Conservation (phyloP, 2,888 invertebrate genomes). For the Eupithecia insigniata region DNA sequence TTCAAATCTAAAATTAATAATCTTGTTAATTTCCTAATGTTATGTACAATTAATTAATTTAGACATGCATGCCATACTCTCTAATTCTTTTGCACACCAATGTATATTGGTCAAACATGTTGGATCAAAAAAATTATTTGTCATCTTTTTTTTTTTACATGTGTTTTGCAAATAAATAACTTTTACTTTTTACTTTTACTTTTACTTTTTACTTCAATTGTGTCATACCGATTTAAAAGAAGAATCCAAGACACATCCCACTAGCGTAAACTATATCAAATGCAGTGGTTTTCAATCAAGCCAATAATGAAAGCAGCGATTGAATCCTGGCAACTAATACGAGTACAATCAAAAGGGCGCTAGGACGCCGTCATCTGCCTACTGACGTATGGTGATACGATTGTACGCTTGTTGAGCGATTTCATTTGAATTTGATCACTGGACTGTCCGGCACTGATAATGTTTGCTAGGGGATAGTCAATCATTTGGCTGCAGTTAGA, state of each 20-base stretch:
- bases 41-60: no score
- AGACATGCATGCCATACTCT: no score
- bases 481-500: slow-evolving; percentile 22
- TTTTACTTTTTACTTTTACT: no score
- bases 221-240: not conserved
- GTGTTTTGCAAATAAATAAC: no score
- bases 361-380: slow-evolving; percentile 62
- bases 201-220: no score
- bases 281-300: slow-evolving; percentile 20
- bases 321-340: slow-evolving; percentile 51
- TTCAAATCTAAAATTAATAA: no score
- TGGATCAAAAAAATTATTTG: no score
- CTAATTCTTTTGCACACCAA: no score
- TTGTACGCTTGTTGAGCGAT: slow-evolving; percentile 77
- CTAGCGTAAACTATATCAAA: not conserved
- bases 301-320: slow-evolving; percentile 41
- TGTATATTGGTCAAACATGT: no score
- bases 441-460: slow-evolving; percentile 77
- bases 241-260: not conserved
- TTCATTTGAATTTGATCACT: slow-evolving; percentile 83
- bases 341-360: slow-evolving; percentile 56
- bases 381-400: slow-evolving; percentile 81
- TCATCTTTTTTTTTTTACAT: no score
- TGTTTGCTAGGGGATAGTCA: slow-evolving; percentile 61
- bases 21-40: no score